Conservation (phyloP, 2,888 invertebrate species). For the Phalera bucephala region DNA sequence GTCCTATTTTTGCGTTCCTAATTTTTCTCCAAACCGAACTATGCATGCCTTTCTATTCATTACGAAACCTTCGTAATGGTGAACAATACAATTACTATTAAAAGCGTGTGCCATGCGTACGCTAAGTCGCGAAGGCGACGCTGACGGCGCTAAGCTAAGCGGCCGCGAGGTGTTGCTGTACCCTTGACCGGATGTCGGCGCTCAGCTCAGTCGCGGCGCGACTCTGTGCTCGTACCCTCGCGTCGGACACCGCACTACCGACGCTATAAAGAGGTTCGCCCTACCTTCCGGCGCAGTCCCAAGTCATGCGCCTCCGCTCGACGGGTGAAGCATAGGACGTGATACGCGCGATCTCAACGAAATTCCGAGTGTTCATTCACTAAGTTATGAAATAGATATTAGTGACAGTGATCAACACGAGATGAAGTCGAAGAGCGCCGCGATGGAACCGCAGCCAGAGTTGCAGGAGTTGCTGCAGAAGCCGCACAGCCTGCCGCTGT, state of each 20-base stretch:
- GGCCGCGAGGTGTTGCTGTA: conserved; percentile 46
- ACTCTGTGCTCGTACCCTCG: conserved; percentile 64
- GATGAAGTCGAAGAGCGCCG: conserved; percentile 60
- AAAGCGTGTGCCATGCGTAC: not conserved
- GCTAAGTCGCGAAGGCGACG: conserved; percentile 11
- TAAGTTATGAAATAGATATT: conserved; percentile 33
- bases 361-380: conserved; percentile 16
- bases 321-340: conserved; percentile 27
- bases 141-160: conserved; percentile 16
- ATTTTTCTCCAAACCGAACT: not conserved
- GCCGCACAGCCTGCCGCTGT: conserved; percentile 48
- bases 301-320: conserved; percentile 54
- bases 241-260: conserved; percentile 38
- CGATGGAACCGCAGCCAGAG: conserved; percentile 55
- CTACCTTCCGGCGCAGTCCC: conserved; percentile 41
- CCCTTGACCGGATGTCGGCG: conserved; percentile 65
- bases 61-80: not conserved
- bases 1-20: not conserved
- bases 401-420: conserved; percentile 45
- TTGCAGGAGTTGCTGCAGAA: conserved; percentile 71
- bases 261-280: conserved; percentile 43
- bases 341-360: conserved; percentile 7
- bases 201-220: conserved; percentile 72
- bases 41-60: not conserved
- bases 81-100: not conserved